phyloP scores from a whole-genome alignment of 2,888 invertebrate species.

The Beris chalybata region DNA sequence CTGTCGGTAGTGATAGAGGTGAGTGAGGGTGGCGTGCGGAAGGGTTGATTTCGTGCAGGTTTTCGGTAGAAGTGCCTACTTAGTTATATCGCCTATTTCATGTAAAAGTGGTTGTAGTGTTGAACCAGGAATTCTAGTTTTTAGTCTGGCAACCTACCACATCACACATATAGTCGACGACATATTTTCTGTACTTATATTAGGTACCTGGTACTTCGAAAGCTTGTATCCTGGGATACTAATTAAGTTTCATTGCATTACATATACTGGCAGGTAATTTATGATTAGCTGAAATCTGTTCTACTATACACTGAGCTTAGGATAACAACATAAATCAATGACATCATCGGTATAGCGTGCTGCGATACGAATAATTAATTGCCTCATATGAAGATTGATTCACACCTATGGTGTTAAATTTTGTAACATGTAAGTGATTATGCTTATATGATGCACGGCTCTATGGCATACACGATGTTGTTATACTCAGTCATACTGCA shows the following conservation, averaged over 20 bases:
- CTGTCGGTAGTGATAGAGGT: too few species aligned
- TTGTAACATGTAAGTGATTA: slow-evolving; percentile 35
- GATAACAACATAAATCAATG: slow-evolving; percentile 38
- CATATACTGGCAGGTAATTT: slow-evolving; percentile 37
- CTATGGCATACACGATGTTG: slow-evolving; percentile 9
- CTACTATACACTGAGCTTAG: slow-evolving; percentile 28
- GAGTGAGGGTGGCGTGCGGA: too few species aligned
- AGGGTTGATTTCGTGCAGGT: too few species aligned
- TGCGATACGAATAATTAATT: slow-evolving; percentile 39
- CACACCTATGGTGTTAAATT: slow-evolving; percentile 38
- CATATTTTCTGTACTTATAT: too few species aligned
- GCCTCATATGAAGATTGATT: slow-evolving; percentile 39
- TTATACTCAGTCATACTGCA: not conserved
- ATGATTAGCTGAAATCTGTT: slow-evolving; percentile 38
- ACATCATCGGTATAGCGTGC: slow-evolving; percentile 38
- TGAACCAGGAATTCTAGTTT: slow-evolving; percentile 15
- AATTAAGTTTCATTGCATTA: slow-evolving; percentile 39
- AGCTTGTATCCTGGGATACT: slow-evolving; percentile 31
- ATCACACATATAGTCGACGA: not conserved
- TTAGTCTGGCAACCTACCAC: not conserved
- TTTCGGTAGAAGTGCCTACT: too few species aligned
- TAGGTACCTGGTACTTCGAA: slow-evolving; percentile 17
- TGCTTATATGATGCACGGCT: slow-evolving; percentile 23
- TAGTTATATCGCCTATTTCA: too few species aligned
- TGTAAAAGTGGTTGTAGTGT: slow-evolving; percentile 4